Evolutionary conservation across 2,113 vertebrate species (phyloP).

Genomic region (Stigmatopora nigra): DNA sequence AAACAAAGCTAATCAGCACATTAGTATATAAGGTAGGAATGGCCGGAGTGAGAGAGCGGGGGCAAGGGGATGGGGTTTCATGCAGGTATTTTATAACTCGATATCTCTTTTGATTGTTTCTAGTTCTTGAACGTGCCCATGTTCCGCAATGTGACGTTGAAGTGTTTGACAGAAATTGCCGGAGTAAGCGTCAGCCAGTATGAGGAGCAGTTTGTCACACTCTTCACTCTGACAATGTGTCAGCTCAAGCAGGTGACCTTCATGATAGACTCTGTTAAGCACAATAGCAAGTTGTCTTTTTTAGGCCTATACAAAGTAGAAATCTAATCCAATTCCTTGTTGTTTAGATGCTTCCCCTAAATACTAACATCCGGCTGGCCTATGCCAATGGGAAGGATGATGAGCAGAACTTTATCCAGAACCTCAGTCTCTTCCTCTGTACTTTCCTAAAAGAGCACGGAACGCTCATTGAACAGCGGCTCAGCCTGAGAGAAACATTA

Average conservation of each 20-base stretch:
- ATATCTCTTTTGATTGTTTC: not conserved
- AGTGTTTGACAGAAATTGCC: slow-evolving; percentile 98
- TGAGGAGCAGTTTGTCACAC: slow-evolving; percentile 94
- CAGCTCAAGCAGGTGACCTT: slow-evolving; percentile 89
- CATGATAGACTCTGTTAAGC: not conserved
- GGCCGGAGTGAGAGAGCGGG: not conserved
- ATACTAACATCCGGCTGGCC: slow-evolving; percentile 94
- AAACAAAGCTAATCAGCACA: slow-evolving; percentile 98
- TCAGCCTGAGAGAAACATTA: slow-evolving; percentile 92
- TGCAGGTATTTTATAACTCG: not conserved
- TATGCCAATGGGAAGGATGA: slow-evolving; percentile 97
- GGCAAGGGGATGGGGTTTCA: not conserved
- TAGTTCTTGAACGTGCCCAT: slow-evolving; percentile 98
- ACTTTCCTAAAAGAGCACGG: slow-evolving; percentile 98
- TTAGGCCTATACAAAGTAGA: no score
- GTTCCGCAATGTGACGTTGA: slow-evolving; percentile 97
- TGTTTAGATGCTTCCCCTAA: slow-evolving; percentile 92
- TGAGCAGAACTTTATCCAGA: slow-evolving; percentile 99
- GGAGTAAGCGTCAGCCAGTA: slow-evolving; percentile 97
- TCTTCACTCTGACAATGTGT: slow-evolving; percentile 98
- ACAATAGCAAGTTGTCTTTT: not conserved
- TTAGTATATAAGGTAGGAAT: slow-evolving; percentile 91
- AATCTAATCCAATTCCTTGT: not conserved
- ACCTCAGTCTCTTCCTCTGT: slow-evolving; percentile 97
- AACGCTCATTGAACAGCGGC: slow-evolving; percentile 91